A percentile compares a stretch with the other conserved stretches of the same genome.
Evolutionary conservation across 2,113 vertebrate species (phyloP).

Genomic region (Poicephalus meyeri): DNA sequence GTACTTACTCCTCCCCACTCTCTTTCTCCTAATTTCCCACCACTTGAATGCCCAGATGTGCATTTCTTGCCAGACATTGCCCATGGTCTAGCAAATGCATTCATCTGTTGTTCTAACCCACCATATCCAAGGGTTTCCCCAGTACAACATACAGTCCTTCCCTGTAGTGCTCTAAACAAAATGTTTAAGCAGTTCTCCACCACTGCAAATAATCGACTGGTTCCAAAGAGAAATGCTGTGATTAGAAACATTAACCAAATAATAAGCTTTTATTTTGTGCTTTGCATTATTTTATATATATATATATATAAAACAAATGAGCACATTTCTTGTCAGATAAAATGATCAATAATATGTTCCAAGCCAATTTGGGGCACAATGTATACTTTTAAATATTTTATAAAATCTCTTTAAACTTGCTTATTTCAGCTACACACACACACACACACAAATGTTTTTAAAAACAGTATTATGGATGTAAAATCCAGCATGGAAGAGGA

Average conservation of each 20-base stretch:
- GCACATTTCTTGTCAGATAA: not conserved
- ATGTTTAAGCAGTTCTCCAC: not conserved
- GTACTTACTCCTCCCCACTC: not conserved
- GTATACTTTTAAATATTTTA: not conserved
- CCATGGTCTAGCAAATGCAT: not conserved
- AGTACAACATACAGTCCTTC: not conserved
- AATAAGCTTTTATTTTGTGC: not conserved
- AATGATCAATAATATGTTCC: not conserved
- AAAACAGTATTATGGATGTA: not conserved
- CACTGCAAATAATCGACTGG: not conserved
- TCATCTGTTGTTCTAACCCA: not conserved
- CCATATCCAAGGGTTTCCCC: not conserved
- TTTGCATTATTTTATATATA: not conserved
- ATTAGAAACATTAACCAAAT: not conserved
- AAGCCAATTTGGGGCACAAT: not conserved
- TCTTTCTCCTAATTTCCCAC: not conserved
- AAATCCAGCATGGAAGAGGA: not conserved
- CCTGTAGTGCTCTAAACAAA: not conserved
- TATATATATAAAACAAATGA: not conserved
- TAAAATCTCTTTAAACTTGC: not conserved
- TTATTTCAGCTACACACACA: not conserved
- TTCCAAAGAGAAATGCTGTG: not conserved
- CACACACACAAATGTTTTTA: not conserved
- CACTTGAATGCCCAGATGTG: not conserved
- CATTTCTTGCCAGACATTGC: not conserved